Evolutionary conservation across 2,888 invertebrate species (phyloP).

Genomic region (Nomada fabriciana): DNA sequence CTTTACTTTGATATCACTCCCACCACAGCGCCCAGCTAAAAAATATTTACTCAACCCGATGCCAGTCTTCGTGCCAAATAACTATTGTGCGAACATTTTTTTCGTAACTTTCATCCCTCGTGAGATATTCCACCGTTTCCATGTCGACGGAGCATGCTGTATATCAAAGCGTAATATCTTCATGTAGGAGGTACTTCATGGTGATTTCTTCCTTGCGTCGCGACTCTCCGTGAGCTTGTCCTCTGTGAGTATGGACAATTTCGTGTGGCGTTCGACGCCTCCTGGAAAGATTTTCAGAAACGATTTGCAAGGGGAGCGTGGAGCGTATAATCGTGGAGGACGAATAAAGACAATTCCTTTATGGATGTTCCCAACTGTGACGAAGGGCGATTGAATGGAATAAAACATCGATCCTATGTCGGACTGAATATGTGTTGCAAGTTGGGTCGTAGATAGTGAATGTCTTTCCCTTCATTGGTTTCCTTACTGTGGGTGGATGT

Average conservation of each 20-base stretch:
- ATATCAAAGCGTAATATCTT: constrained; percentile 64
- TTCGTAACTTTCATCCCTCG: constrained; percentile 2
- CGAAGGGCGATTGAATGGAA: not conserved
- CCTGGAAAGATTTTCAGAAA: constrained; percentile 49
- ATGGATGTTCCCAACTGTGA: not conserved
- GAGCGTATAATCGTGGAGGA: not conserved
- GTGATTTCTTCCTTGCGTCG: constrained; percentile 43
- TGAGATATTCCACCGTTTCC: no score
- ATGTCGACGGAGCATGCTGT: constrained; percentile 51
- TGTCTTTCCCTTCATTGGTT: not conserved
- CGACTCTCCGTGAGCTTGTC: not conserved
- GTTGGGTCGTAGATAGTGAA: not conserved
- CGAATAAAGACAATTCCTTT: constrained; percentile 36
- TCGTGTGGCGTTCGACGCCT: constrained; percentile 8
- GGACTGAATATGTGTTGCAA: not conserved
- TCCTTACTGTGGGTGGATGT: not conserved
- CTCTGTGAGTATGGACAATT: constrained; percentile 31
- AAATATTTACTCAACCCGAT: no score
- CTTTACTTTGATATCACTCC: no score
- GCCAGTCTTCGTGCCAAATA: no score
- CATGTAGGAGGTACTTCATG: constrained; percentile 57
- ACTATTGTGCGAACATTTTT: constrained; percentile 5
- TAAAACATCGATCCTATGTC: constrained; percentile 3
- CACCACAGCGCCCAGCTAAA: no score
- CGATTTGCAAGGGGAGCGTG: constrained; percentile 22